phyloP scores from a whole-genome alignment of 2,888 invertebrate genomes.

The Papilio demoleus region DNA sequence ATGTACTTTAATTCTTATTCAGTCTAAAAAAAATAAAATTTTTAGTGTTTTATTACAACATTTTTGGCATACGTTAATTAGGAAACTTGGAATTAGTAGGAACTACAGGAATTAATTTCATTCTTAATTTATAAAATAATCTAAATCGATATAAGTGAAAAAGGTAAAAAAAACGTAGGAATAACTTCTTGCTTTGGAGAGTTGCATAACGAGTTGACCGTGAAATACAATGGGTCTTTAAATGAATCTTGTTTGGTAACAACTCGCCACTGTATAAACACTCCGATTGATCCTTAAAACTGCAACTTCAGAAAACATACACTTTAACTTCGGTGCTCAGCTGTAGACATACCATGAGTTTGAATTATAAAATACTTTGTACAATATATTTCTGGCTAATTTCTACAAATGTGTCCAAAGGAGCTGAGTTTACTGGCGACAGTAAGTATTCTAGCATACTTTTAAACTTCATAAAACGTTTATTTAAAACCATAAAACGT shows the following conservation, averaged over 20 bases:
- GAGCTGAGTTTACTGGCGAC: conserved; percentile 26
- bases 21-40: no score
- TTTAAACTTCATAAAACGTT: not conserved
- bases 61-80: no score
- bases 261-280: conserved; percentile 24
- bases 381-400: conserved; percentile 14
- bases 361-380: conserved; percentile 12
- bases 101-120: not conserved
- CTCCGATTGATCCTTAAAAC: conserved; percentile 21
- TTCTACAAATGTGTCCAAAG: not conserved
- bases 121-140: not conserved
- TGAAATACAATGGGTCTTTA: conserved; percentile 50
- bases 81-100: no score
- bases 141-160: not conserved
- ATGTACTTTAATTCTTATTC: no score
- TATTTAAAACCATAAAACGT: conserved; percentile 42
- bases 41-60: no score
- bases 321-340: conserved; percentile 13
- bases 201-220: conserved; percentile 35
- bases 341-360: conserved; percentile 25
- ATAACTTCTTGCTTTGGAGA: not conserved
- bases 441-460: conserved; percentile 29
- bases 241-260: conserved; percentile 32
- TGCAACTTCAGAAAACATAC: conserved; percentile 2
- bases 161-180: not conserved